These are phyloP conservation scores for Aeoliscus strigatus DNA, from an alignment of 2,797 vertebrate species.

Conservation along the genomic window DNA sequence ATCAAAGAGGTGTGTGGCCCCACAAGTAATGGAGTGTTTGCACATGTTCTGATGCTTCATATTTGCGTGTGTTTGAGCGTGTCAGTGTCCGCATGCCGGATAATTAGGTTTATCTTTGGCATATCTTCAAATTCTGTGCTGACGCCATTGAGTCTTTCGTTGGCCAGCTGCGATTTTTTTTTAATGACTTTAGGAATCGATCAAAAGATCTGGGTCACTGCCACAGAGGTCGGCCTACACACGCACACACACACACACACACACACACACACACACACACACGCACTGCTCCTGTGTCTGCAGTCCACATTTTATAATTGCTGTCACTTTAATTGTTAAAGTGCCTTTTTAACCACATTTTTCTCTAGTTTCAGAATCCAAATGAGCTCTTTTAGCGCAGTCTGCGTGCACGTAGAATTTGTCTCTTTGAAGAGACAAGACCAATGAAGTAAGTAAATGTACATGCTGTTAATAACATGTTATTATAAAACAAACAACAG, in stretches of 20 bases:
- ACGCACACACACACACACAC: conserved; percentile 4
- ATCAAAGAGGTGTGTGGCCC: conserved; percentile 25
- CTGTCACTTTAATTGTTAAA: too few relatives aligned
- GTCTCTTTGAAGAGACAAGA: too few relatives aligned
- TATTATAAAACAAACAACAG: too few relatives aligned
- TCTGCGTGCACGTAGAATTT: too few relatives aligned
- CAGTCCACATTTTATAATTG: too few relatives aligned
- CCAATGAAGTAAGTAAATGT: too few relatives aligned
- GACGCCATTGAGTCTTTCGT: conserved; percentile 30
- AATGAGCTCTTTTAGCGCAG: too few relatives aligned
- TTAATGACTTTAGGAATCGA: conserved; percentile 58
- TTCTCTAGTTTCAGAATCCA: too few relatives aligned
- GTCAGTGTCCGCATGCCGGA: conserved; percentile 17
- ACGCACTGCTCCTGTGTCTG: not conserved
- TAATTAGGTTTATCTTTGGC: conserved; percentile 40
- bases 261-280: conserved; percentile 5
- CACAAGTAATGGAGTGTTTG: conserved; percentile 32
- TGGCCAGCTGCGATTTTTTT: conserved; percentile 40
- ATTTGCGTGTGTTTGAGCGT: conserved; percentile 12
- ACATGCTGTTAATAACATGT: too few relatives aligned
- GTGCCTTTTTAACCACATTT: too few relatives aligned
- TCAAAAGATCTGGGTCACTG: conserved; percentile 44
- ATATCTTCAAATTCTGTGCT: conserved; percentile 36
- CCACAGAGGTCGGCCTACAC: conserved; percentile 36
- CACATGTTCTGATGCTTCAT: conserved; percentile 15